Percentiles rank a stretch among this genome's conserved stretches.
Conservation (phyloP, 1,140 invertebrate genomes). For the Drosophila simulans region DNA sequence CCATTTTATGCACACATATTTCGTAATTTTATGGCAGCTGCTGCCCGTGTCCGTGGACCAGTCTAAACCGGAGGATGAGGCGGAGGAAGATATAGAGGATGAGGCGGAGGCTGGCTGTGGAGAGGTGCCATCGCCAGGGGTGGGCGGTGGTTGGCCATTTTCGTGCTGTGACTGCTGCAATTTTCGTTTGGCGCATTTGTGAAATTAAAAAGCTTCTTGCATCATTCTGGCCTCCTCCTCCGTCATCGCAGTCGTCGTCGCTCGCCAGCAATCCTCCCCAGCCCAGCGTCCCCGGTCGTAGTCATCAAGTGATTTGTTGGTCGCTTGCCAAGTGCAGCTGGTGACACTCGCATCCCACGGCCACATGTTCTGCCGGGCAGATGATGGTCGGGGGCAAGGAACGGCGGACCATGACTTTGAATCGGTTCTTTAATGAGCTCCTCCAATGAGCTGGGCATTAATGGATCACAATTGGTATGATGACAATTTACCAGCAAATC, state of each 20-base stretch:
- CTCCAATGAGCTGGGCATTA: not conserved
- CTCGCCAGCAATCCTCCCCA: not conserved
- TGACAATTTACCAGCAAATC: not conserved
- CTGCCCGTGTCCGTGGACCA: slow-evolving; percentile 3
- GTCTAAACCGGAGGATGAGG: not conserved
- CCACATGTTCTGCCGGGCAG: slow-evolving; percentile 4
- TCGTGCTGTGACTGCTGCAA: slow-evolving; percentile 26
- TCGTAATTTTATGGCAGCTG: slow-evolving; percentile 73
- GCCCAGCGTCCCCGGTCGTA: slow-evolving; percentile 1
- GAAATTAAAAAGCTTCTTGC: slow-evolving; percentile 75
- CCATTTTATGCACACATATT: slow-evolving; percentile 41
- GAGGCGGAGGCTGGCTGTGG: not conserved
- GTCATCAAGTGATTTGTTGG: slow-evolving; percentile 57
- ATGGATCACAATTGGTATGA: not conserved
- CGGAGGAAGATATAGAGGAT: not conserved
- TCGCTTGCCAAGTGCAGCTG: slow-evolving; percentile 57
- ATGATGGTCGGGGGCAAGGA: slow-evolving; percentile 16
- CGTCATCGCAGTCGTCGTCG: not conserved
- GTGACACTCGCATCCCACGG: slow-evolving; percentile 14
- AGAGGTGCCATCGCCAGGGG: not conserved
- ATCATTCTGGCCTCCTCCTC: slow-evolving; percentile 55
- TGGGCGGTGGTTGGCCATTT: slow-evolving; percentile 30
- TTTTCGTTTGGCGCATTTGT: slow-evolving; percentile 64
- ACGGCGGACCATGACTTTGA: slow-evolving; percentile 22
- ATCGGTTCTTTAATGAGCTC: not conserved